A percentile compares a stretch with the other conserved stretches of the same genome.
Conservation (phyloP, 2,113 vertebrate species). For the Cervus canadensis region DNA sequence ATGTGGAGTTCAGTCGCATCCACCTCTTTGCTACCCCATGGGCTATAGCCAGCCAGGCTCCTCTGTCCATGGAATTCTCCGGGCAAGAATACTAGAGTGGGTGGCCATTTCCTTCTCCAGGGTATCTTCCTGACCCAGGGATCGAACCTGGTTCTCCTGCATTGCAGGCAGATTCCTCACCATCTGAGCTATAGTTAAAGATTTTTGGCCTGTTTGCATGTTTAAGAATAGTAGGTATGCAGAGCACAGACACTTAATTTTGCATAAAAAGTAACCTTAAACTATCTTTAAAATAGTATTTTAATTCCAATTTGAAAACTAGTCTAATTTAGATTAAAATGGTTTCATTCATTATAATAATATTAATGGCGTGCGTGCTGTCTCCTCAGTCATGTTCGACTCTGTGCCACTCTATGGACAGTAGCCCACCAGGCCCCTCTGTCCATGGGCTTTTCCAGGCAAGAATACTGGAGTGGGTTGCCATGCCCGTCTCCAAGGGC, state of each 20-base stretch:
- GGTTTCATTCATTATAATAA: neutral
- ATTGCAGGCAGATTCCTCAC: neutral
- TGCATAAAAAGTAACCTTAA: neutral
- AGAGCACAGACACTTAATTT: neutral
- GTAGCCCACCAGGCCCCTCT: neutral
- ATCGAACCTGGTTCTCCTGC: rapidly evolving
- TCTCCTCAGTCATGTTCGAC: neutral
- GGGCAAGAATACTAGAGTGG: neutral
- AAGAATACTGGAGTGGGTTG: neutral
- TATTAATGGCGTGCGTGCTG: neutral
- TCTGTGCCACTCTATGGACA: neutral
- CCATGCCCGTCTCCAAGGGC: neutral
- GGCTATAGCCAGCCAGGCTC: neutral
- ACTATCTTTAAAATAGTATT: neutral
- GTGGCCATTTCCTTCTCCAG: neutral
- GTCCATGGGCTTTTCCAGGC: neutral
- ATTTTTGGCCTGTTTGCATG: neutral
- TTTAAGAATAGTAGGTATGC: no score
- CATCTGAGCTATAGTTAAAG: neutral
- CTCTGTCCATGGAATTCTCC: neutral
- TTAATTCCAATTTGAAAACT: neutral
- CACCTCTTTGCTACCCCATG: neutral
- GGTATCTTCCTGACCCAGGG: neutral
- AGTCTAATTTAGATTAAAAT: neutral
- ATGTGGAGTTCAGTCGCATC: neutral